Base-by-base conservation (phyloP, 2,113 vertebrate genomes). In the Caracal caracal region DNA sequence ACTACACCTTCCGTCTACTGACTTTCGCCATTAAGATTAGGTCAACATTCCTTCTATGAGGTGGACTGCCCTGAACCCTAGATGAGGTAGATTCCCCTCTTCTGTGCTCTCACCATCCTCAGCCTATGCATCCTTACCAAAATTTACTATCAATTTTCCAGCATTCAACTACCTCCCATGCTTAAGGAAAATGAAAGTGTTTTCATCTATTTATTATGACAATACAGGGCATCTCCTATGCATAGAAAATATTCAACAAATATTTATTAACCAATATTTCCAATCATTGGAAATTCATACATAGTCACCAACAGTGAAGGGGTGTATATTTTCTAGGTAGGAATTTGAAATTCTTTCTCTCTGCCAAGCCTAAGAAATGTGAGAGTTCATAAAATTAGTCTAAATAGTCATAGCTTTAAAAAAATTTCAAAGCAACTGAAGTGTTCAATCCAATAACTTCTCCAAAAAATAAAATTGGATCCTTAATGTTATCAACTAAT, bases 401-500 rank as follows among this genome's bases (percentile, higher is more conserved):
- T 35, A 95, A 76, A 87, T 16, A 89, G 53, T 70, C 56, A 94
- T n/a, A 89, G 37, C 79, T 92, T 88, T 3, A 80, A 83, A 80
- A 90, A 84, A 71, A 26, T 12, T 76, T 90, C 28, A 63, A 26
- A 96, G 53, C 51, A 78, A 87, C 20, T 53, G 33, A 91, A 93
- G 28, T 87, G 12, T 80, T 95, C 56, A 86, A 56, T 30, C 13
- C 11, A 83, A 71, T 66, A 87, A 75, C 61, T 85, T 97, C 43
- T 96, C 35, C 28, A 83, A 96, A 97, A 95, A 37, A 92, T 66
- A 94, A 93, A 96, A 81, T 71, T 87, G 86, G 28, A 91, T 79
- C 24, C 82, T 93, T 96, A 96, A 94, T 61, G 51, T 82, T 75
- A 95, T 86, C 53, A 93, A 43, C 85, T 98, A 96, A 96, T 97